Percentiles rank a stretch among this genome's conserved stretches.
phyloP scores from a whole-genome alignment of 2,797 vertebrate genomes.

The Notolepis coatsorum region DNA sequence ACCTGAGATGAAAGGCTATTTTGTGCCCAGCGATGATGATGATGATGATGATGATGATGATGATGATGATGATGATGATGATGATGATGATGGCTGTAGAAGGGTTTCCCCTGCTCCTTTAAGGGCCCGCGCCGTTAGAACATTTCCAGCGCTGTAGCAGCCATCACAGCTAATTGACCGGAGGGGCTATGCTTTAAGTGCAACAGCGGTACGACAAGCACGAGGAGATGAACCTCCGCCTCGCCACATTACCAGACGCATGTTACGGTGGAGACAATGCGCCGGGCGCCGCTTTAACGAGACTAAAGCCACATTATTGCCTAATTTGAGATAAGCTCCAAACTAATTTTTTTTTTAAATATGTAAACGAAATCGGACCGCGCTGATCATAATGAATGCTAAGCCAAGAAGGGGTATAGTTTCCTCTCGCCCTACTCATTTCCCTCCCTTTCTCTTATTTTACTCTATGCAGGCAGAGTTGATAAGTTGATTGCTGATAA shows the following conservation, averaged over 20 bases:
- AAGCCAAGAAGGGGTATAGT: constrained; percentile 57
- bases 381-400: constrained; percentile 47
- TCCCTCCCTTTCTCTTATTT: constrained; percentile 37
- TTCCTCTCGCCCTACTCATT: constrained; percentile 52
- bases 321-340: constrained; percentile 46
- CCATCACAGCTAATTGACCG: constrained; percentile 80
- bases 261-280: constrained; percentile 50
- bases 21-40: constrained; percentile 66
- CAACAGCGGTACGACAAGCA: constrained; percentile 67
- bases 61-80: constrained; percentile 45
- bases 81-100: constrained; percentile 36
- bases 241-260: constrained; percentile 39
- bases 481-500: constrained; percentile 86
- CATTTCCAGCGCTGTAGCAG: constrained; percentile 71
- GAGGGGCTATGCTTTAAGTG: constrained; percentile 62
- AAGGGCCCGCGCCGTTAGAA: constrained; percentile 69
- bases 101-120: constrained; percentile 66
- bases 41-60: constrained; percentile 24
- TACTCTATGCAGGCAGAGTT: constrained; percentile 67
- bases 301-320: constrained; percentile 51
- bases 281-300: constrained; percentile 44
- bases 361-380: constrained; percentile 54
- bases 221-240: constrained; percentile 51
- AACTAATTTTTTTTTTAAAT: constrained; percentile 52
- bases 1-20: constrained; percentile 83